phyloP scores from a whole-genome alignment of 2,113 vertebrate species.

The Ctenomys sociabilis region DNA sequence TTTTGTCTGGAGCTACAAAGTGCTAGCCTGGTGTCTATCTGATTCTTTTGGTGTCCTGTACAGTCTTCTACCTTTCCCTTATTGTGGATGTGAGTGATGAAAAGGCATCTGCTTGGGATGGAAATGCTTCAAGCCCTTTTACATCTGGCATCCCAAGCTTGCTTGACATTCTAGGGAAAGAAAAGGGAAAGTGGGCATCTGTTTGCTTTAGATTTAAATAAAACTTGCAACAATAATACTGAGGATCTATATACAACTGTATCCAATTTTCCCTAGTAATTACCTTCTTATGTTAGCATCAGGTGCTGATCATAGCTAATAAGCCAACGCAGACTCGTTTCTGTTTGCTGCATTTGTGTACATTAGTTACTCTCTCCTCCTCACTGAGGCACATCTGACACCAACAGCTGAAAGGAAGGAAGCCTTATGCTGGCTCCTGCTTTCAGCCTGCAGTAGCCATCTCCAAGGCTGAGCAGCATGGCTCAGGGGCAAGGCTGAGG shows the following conservation, averaged over 20 bases:
- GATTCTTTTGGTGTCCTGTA: accelerated
- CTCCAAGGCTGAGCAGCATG: not conserved
- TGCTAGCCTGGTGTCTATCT: not conserved
- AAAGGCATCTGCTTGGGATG: not conserved
- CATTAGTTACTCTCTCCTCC: not conserved
- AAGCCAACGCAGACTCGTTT: not conserved
- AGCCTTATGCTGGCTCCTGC: not conserved
- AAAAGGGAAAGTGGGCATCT: not conserved
- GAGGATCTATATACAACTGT: accelerated
- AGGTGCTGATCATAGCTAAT: not conserved
- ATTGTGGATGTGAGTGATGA: not conserved
- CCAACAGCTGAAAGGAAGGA: not conserved
- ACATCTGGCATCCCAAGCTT: not conserved
- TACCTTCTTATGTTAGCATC: not conserved
- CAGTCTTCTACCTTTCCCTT: not conserved
- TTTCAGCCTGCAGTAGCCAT: not conserved
- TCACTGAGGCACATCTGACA: not conserved
- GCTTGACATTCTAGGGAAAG: not conserved
- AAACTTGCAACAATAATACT: not conserved
- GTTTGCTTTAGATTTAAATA: not conserved
- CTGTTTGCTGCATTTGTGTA: not conserved
- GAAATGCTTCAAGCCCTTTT: not conserved
- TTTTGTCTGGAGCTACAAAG: not conserved
- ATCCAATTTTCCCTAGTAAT: not conserved
- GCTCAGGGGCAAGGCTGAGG: not conserved